Evolutionary conservation across 2,888 invertebrate genomes (phyloP).

Genomic region (Chloroclysta siterata): DNA sequence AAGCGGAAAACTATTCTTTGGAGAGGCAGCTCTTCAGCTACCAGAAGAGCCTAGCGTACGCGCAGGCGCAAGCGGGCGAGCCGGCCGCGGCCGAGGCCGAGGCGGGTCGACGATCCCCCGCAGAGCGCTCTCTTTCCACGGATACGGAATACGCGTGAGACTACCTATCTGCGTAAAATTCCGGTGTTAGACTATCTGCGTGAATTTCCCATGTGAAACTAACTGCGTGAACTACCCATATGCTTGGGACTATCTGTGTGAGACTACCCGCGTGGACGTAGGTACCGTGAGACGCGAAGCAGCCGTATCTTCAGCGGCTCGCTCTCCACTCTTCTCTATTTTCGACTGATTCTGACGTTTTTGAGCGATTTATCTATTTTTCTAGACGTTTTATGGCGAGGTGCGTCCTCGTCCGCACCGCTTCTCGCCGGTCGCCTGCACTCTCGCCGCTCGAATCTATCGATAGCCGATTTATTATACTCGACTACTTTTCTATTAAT

Average conservation of each 20-base stretch:
- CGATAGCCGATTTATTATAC: conserved; percentile 83
- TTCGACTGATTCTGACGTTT: conserved; percentile 84
- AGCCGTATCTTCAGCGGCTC: conserved; percentile 45
- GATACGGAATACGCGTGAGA: conserved; percentile 90
- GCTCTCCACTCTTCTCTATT: conserved; percentile 74
- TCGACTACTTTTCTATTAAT: conserved; percentile 84
- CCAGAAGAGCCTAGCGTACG: conserved; percentile 91
- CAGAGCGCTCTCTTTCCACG: conserved; percentile 86
- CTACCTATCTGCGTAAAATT: conserved; percentile 2
- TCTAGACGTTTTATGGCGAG: conserved; percentile 84
- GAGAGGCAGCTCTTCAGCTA: conserved; percentile 93
- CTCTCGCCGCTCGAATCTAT: conserved; percentile 83
- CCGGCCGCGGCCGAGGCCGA: conserved; percentile 68
- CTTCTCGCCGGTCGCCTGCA: conserved; percentile 82
- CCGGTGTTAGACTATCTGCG: conserved; percentile 1
- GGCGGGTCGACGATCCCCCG: conserved; percentile 77
- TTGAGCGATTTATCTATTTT: conserved; percentile 86
- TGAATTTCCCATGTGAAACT: neutral
- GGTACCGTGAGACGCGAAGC: conserved; percentile 47
- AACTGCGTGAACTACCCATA: neutral
- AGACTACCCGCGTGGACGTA: neutral
- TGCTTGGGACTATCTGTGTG: too few species aligned
- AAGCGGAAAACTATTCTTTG: conserved; percentile 93
- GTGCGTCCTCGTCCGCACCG: conserved; percentile 83
- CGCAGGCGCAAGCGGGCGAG: conserved; percentile 87